Conservation (phyloP, 2,113 vertebrate genomes). For the Leptobrachium ailaonicum region DNA sequence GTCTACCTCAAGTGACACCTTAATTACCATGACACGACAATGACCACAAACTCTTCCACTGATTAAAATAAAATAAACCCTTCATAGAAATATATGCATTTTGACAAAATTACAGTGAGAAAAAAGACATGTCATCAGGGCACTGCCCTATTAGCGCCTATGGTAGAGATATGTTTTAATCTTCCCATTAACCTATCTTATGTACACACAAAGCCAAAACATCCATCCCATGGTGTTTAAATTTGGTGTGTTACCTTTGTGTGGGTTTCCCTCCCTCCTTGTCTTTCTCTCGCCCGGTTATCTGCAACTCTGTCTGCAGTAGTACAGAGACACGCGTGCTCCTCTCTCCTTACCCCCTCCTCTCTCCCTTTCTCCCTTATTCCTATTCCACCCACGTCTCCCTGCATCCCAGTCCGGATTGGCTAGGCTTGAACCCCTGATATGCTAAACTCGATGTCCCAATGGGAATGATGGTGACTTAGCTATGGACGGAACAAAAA, state of each 20-base stretch:
- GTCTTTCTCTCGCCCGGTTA: constrained; percentile 14
- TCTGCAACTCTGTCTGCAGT: constrained; percentile 50
- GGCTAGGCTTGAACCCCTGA: constrained; percentile 7
- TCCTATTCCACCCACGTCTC: constrained; percentile 37
- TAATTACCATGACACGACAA: not conserved
- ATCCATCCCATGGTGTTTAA: not conserved
- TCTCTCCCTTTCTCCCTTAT: constrained; percentile 9
- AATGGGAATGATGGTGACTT: not conserved
- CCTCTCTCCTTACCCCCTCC: not conserved
- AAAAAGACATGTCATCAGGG: not conserved
- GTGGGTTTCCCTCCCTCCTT: not conserved
- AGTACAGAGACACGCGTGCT: constrained; percentile 41
- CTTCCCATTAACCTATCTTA: too few species aligned
- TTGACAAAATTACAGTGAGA: not conserved
- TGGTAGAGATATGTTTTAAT: not conserved
- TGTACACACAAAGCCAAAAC: too few species aligned
- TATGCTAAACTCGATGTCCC: constrained; percentile 37
- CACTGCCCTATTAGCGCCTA: not conserved
- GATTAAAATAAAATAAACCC: not conserved
- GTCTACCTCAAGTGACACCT: not conserved
- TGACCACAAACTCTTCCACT: not conserved
- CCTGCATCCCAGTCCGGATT: constrained; percentile 39
- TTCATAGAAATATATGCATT: not conserved
- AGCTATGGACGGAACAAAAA: not conserved
- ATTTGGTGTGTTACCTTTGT: constrained; percentile 26